Conservation (phyloP, 2,113 vertebrate genomes). For the Columbina picui region DNA sequence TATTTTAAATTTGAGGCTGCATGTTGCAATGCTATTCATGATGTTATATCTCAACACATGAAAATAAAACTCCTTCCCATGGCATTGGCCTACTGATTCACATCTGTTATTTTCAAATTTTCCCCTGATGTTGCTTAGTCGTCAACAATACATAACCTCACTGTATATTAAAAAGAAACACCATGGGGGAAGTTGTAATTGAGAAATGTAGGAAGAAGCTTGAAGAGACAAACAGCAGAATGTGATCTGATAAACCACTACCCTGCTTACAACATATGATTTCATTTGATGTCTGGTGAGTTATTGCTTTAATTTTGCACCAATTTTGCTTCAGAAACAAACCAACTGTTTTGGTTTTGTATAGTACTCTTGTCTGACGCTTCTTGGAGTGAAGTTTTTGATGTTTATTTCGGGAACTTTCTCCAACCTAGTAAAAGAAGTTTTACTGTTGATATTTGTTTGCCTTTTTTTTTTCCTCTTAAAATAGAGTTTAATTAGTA, state of each 20-base stretch:
- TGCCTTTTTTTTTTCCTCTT: not conserved
- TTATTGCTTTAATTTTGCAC: not conserved
- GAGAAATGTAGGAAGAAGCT: not conserved
- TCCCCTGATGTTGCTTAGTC: not conserved
- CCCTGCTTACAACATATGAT: not conserved
- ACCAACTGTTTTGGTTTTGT: not conserved
- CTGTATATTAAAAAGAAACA: not conserved
- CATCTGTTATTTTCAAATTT: not conserved
- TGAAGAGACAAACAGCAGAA: not conserved
- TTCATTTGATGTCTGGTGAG: not conserved
- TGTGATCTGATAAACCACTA: not conserved
- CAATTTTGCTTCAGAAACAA: not conserved
- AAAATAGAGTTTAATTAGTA: not conserved
- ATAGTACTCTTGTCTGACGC: not conserved
- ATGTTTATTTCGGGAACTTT: not conserved
- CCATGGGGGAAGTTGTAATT: not conserved
- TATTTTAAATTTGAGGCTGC: not conserved
- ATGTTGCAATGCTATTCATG: not conserved
- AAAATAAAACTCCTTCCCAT: not conserved
- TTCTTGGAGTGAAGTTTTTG: not conserved
- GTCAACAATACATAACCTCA: not conserved
- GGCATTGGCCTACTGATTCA: not conserved
- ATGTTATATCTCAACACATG: not conserved
- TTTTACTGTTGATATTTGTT: not conserved
- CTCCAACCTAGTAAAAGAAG: not conserved